These are phyloP conservation scores for Ennomos quercinarius DNA, from an alignment of 2,888 invertebrate species.

Conservation along the genomic window DNA sequence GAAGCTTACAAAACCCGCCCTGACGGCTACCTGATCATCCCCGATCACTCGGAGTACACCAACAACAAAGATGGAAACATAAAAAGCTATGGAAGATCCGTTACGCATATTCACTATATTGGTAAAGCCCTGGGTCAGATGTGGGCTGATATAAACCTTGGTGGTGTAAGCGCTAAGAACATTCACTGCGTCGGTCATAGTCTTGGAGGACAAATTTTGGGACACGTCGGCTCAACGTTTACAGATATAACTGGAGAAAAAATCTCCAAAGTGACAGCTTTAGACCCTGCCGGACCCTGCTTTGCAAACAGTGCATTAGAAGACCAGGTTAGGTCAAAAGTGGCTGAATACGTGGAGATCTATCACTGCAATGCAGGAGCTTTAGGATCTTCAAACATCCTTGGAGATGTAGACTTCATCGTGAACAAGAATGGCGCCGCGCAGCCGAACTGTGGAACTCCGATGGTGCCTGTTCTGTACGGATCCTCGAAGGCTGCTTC, in stretches of 20 bases:
- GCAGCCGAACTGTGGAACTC: conserved; percentile 83
- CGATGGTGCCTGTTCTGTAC: conserved; percentile 67
- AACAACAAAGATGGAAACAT: conserved; percentile 64
- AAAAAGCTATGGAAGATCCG: conserved; percentile 73
- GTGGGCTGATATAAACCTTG: conserved; percentile 54
- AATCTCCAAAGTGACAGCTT: conserved; percentile 67
- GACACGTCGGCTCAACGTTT: conserved; percentile 65
- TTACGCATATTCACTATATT: conserved; percentile 71
- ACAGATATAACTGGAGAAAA: conserved; percentile 57
- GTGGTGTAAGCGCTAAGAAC: conserved; percentile 62
- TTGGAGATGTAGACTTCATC: conserved; percentile 86
- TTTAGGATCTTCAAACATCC: conserved; percentile 75
- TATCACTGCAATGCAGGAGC: conserved; percentile 86
- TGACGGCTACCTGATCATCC: conserved; percentile 71
- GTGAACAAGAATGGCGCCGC: conserved; percentile 85
- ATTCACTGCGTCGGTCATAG: conserved; percentile 77
- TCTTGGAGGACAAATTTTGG: conserved; percentile 73
- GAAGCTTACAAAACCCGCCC: conserved; percentile 65
- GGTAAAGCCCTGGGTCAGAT: conserved; percentile 68
- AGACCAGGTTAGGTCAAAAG: conserved; percentile 79
- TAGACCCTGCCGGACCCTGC: conserved; percentile 79
- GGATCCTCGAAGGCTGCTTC: conserved; percentile 71
- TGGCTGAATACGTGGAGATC: conserved; percentile 86
- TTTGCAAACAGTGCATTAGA: conserved; percentile 68
- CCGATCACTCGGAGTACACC: conserved; percentile 75